A percentile compares a stretch with the other conserved stretches of the same genome.
These are phyloP conservation scores for Phrynocephalus guinanensis DNA, from an alignment of 2,797 vertebrate species.

Conservation along the genomic window DNA sequence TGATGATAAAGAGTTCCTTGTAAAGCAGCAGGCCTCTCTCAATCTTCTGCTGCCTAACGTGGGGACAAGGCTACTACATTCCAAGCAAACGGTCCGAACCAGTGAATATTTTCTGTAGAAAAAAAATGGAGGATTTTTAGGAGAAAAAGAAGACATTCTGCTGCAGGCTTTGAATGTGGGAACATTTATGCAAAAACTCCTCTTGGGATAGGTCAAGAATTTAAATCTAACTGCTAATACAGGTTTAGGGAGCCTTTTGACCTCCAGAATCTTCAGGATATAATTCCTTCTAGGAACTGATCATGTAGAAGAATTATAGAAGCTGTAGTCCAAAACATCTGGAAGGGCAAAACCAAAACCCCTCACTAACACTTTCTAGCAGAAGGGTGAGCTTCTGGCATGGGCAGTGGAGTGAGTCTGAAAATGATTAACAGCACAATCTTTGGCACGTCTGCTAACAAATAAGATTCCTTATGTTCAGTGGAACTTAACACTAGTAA, in stretches of 20 bases:
- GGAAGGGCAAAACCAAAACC: background rate
- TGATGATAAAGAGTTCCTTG: constrained; percentile 5
- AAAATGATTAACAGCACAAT: background rate
- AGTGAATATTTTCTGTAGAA: background rate
- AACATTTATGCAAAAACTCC: background rate
- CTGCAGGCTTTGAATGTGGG: background rate
- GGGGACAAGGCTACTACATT: background rate
- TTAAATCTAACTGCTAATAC: background rate
- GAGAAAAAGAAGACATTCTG: background rate
- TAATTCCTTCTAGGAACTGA: background rate
- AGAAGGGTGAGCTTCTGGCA: background rate
- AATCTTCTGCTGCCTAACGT: background rate
- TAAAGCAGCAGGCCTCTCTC: background rate
- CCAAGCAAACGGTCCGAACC: background rate
- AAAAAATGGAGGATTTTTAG: background rate
- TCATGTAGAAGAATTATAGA: too few species aligned
- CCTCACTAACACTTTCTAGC: background rate
- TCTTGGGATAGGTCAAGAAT: background rate
- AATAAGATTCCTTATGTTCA: background rate
- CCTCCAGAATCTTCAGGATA: background rate
- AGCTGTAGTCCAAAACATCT: background rate
- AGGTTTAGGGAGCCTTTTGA: background rate
- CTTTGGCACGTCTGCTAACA: background rate
- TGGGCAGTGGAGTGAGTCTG: background rate
- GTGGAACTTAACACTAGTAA: background rate